A percentile compares a stretch with the other conserved stretches of the same genome.
phyloP scores from a whole-genome alignment of 2,113 vertebrate species.

The Cochlearius cochlearius region DNA sequence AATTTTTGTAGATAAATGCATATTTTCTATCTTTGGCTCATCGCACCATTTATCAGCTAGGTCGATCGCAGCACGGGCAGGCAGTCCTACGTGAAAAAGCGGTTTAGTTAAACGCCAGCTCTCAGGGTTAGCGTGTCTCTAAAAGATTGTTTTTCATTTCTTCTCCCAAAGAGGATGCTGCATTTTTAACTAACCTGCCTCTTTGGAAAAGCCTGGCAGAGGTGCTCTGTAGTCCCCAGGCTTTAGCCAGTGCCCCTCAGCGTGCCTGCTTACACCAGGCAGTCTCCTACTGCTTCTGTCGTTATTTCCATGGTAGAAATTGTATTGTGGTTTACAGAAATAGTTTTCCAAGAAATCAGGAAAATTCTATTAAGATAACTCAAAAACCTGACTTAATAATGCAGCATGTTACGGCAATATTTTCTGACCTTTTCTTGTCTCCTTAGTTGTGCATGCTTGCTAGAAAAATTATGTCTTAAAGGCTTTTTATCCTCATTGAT shows the following conservation, averaged over 20 bases:
- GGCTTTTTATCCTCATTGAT: constrained; percentile 18
- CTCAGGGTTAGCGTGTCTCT: background rate
- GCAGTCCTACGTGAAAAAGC: background rate
- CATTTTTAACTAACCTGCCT: background rate
- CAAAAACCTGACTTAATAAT: background rate
- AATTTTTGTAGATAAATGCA: fast-evolving
- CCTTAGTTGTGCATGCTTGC: background rate
- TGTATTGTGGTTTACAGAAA: background rate
- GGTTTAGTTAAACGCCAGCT: background rate
- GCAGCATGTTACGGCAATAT: background rate
- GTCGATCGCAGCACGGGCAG: fast-evolving
- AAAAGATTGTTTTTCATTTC: background rate
- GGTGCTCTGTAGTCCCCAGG: background rate
- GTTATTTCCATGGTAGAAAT: background rate
- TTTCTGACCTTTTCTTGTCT: background rate
- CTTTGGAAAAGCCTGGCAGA: background rate
- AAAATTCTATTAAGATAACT: background rate
- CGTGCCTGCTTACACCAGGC: background rate
- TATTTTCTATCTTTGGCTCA: background rate
- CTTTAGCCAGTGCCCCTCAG: background rate
- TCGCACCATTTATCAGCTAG: background rate
- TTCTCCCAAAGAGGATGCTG: background rate
- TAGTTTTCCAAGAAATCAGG: background rate
- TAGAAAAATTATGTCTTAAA: background rate
- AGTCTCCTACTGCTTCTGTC: background rate